Evolutionary conservation across 2,797 vertebrate species (phyloP), one percentile per base, ranked within the genome.

Genomic region (Dryobates pubescens): DNA sequence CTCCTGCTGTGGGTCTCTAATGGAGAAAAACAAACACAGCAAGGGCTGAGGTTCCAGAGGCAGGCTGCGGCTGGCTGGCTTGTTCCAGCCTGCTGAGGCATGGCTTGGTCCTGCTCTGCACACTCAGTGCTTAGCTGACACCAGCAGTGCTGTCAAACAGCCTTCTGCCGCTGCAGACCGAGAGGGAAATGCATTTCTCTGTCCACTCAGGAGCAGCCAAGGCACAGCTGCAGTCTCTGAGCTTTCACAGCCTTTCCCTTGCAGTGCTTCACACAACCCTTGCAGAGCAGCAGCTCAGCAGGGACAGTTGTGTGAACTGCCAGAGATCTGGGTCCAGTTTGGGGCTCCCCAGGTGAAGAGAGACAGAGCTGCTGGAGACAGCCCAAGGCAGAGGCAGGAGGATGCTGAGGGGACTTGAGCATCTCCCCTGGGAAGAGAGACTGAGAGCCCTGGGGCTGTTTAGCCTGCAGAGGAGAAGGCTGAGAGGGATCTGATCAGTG

Each of bases 21-120:
- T 51, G 54, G 93, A 88, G 88, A 91, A 90, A 90, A 79, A 64
- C 65, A 82, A 96, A 90, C 72, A 95, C 45, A 45, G 61, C 26
- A 58, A 80, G 65, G 67, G 38, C 68, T 20, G 27, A 82, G 58
- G 41, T 34, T 83, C 86, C 69, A 90, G 76, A 53, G 57, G 56
- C 76, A 58, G 49, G 61, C 82, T 84, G 58, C 88, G 93, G 32
- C 34, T 86, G 86, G n/a, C 73, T 86, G 64, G 67, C 93, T 94
- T 89, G 69, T 81, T 96, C 82, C 49, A 78, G 67, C 81, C 67
- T 92, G 43, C 61, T 87, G 62, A 14, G 78, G 63, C 47, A 9
- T 62, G 27, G 45, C 62, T 80, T 72, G 16, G 24, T 89, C 49
- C 53, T 89, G 73, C 57, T 64, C 82, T 78, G 41, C 54, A 13